These are phyloP conservation scores for Pyrgus malvae DNA, from an alignment of 2,888 invertebrate genomes.

Conservation along the genomic window DNA sequence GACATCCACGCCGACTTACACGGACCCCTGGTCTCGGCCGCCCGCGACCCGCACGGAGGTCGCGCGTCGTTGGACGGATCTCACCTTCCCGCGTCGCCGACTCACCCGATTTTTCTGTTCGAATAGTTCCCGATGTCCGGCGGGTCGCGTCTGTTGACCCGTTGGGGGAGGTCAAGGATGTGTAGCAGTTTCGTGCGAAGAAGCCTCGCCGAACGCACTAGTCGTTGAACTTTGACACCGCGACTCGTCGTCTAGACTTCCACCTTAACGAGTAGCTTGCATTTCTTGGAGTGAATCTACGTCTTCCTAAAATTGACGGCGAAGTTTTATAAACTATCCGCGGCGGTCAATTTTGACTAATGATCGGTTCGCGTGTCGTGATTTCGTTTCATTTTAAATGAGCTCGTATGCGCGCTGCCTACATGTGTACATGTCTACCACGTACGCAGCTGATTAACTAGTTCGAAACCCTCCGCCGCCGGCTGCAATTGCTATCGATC, in stretches of 20 bases:
- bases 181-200: slow-evolving; percentile 31
- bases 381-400: slow-evolving; percentile 16
- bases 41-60: slow-evolving; percentile 37
- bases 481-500: background rate
- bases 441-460: background rate
- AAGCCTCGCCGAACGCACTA: slow-evolving; percentile 21
- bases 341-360: slow-evolving; percentile 7
- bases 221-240: slow-evolving; percentile 22
- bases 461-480: background rate
- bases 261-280: slow-evolving; percentile 3
- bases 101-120: slow-evolving; percentile 72
- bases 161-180: slow-evolving; percentile 65
- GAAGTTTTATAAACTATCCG: slow-evolving; percentile 3
- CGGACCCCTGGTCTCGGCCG: slow-evolving; percentile 45
- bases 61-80: slow-evolving; percentile 42
- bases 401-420: slow-evolving; percentile 1
- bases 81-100: slow-evolving; percentile 52
- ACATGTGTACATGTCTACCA: background rate
- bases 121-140: slow-evolving; percentile 69
- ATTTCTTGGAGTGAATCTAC: background rate
- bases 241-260: slow-evolving; percentile 14
- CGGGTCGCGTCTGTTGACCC: slow-evolving; percentile 61
- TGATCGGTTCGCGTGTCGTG: slow-evolving; percentile 7
- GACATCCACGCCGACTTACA: slow-evolving; percentile 54
- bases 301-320: background rate